Base-by-base conservation (phyloP, 2,113 vertebrate species). In the Cyprinodon variegatus region DNA sequence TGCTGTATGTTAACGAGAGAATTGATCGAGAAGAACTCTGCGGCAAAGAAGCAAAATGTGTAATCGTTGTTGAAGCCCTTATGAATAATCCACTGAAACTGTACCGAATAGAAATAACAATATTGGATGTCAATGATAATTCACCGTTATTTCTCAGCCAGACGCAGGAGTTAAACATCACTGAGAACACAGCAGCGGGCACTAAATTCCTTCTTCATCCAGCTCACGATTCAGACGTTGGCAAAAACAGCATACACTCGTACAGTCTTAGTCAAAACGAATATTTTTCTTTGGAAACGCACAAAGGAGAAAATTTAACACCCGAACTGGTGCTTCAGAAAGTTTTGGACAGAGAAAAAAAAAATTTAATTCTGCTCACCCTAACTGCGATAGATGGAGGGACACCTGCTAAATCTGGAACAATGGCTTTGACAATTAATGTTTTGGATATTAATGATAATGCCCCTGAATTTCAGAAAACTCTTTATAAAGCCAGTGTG, bases 41-140 rank as follows among this genome's bases (percentile, higher is more conserved):
- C 48, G 78, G 78, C 10, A 82, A 84, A 4, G 69, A 46, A 20
- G 17, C 70, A 1, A 84, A 72, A 70, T 94, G 94, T 9, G 73
- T 78, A 0, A 22, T 93, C 4, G 85, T 59, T 8, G 60, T 94
- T 2, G 93, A 94, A 38, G 91, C 93, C 4, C 88, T 94, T 12
- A 84, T 92, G 45, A 90, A 91, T 50, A 75, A 78, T 40, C 94
- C 93, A 0, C 57, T 94, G 38, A 83, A 88, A 61, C 83, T 94
- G 9, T 88, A 93, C 41, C 89, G 89, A 9, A 14, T 74, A 10
- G 72, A 74, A 0, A 17, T 74, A 3, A 85, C 83, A 8, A 89
- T 95, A 37, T 2, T 91, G 17, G 93, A 94, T 60, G 83, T 93
- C 1, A 95, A 95, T 68, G 93, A 94, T 22, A 91, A 94, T 46